phyloP scores from a whole-genome alignment of 1,140 invertebrate genomes.

The Coptotermes formosanus region DNA sequence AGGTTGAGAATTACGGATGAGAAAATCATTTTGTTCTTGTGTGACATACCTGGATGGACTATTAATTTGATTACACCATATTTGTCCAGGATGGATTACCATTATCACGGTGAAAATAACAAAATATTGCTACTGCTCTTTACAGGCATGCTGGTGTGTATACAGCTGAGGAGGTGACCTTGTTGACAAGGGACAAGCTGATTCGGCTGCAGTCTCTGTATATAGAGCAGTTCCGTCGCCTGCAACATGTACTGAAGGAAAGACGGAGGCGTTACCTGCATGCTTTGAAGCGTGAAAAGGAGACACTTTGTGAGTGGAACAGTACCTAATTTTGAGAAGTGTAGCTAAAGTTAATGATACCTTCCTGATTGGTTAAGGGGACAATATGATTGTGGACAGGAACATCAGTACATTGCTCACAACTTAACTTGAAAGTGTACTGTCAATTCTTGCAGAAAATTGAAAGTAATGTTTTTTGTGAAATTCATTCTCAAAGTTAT shows the following conservation, averaged over 20 bases:
- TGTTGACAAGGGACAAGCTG: constrained; percentile 73
- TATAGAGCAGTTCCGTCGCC: constrained; percentile 74
- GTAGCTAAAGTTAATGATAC: constrained; percentile 22
- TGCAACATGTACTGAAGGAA: constrained; percentile 70
- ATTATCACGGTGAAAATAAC: no score
- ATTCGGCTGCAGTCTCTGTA: constrained; percentile 78
- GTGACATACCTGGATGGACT: no score
- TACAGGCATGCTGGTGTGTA: constrained; percentile 81
- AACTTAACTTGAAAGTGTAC: not conserved
- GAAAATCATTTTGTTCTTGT: no score
- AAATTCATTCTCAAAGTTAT: no score
- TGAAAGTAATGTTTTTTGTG: no score
- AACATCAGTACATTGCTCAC: not conserved
- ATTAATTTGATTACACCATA: no score
- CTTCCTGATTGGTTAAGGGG: not conserved
- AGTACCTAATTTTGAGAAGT: constrained; percentile 5
- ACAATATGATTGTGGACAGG: not conserved
- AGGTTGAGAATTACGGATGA: no score
- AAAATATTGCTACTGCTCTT: no score
- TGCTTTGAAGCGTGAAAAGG: constrained; percentile 71
- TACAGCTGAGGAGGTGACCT: constrained; percentile 81
- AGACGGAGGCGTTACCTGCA: constrained; percentile 73
- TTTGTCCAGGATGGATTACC: no score
- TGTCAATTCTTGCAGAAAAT: no score
- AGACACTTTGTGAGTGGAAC: constrained; percentile 67